These are phyloP conservation scores for Gymnoscopelus braueri DNA, from an alignment of 2,797 vertebrate genomes.

Conservation along the genomic window DNA sequence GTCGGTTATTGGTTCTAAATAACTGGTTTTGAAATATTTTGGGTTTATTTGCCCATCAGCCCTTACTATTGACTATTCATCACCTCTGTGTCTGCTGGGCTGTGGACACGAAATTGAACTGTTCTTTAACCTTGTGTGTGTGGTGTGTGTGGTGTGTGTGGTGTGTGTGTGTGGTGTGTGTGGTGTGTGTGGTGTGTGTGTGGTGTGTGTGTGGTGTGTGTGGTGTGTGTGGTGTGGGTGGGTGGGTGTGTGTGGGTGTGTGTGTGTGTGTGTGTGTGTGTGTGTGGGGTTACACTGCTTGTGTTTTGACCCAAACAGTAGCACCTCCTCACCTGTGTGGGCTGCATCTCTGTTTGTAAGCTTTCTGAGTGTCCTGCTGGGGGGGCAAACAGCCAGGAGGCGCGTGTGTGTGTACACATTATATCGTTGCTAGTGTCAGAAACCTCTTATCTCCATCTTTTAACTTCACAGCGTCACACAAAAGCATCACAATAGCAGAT, in stretches of 20 bases:
- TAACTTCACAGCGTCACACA: too few relatives aligned
- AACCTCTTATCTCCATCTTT: too few relatives aligned
- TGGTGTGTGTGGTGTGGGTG: slow-evolving; percentile 46
- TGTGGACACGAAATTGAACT: too few relatives aligned
- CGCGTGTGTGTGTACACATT: too few relatives aligned
- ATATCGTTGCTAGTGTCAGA: too few relatives aligned
- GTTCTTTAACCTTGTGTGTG: not conserved
- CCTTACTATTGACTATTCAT: too few relatives aligned
- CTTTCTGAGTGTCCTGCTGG: slow-evolving; percentile 70
- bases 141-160: slow-evolving; percentile 46
- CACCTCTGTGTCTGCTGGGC: too few relatives aligned
- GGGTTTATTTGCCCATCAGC: too few relatives aligned
- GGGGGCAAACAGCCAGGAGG: slow-evolving; percentile 57
- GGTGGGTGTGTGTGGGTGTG: slow-evolving; percentile 1
- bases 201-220: slow-evolving; percentile 22
- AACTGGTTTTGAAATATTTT: too few relatives aligned
- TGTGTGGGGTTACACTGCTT: slow-evolving; percentile 46
- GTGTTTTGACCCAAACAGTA: slow-evolving; percentile 72
- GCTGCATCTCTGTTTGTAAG: slow-evolving; percentile 61
- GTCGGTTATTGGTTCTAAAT: too few relatives aligned
- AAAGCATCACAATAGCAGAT: too few relatives aligned
- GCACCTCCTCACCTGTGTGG: slow-evolving; percentile 50
- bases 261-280: slow-evolving; percentile 50
- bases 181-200: slow-evolving; percentile 44
- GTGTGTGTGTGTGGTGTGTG: slow-evolving; percentile 20